Percentiles rank a stretch among this genome's conserved stretches.
Conservation (phyloP, 1,140 invertebrate species). For the Linepithema humile region DNA sequence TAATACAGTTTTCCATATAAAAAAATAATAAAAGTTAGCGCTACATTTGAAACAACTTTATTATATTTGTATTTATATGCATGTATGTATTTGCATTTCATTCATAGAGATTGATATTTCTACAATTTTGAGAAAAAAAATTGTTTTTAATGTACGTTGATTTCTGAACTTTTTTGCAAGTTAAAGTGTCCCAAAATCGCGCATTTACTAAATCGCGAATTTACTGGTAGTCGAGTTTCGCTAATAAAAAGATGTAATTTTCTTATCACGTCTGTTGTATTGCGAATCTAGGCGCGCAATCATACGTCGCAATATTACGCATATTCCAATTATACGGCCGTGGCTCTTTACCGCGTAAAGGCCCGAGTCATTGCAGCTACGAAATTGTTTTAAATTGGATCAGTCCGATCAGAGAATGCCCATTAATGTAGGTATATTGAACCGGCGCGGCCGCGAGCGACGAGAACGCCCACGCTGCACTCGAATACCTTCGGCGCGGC, state of each 20-base stretch:
- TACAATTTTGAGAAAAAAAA: background rate
- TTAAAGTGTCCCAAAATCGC: too few species aligned
- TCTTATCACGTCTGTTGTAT: background rate
- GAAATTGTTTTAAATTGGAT: conserved; percentile 57
- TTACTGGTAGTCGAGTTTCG: too few species aligned
- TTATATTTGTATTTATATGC: background rate
- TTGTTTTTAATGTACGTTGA: too few species aligned
- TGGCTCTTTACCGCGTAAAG: conserved; percentile 10
- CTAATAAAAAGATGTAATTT: background rate
- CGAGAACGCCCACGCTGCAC: background rate
- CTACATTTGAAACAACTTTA: background rate
- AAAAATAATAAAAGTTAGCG: background rate
- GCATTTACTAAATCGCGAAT: too few species aligned
- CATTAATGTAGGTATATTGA: conserved; percentile 56
- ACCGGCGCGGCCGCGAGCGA: conserved; percentile 27
- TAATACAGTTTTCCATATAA: background rate
- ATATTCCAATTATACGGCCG: conserved; percentile 18
- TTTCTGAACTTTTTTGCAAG: too few species aligned
- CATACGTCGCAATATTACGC: conserved; percentile 12
- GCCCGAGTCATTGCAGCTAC: conserved; percentile 39
- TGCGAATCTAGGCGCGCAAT: background rate
- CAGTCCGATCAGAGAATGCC: conserved; percentile 52
- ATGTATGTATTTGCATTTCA: background rate
- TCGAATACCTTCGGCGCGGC: background rate
- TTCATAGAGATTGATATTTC: background rate